Percentiles rank a stretch among this genome's conserved stretches.
These are phyloP conservation scores for Eumacrocentrus americanus DNA, from an alignment of 2,888 invertebrate species.

Conservation along the genomic window DNA sequence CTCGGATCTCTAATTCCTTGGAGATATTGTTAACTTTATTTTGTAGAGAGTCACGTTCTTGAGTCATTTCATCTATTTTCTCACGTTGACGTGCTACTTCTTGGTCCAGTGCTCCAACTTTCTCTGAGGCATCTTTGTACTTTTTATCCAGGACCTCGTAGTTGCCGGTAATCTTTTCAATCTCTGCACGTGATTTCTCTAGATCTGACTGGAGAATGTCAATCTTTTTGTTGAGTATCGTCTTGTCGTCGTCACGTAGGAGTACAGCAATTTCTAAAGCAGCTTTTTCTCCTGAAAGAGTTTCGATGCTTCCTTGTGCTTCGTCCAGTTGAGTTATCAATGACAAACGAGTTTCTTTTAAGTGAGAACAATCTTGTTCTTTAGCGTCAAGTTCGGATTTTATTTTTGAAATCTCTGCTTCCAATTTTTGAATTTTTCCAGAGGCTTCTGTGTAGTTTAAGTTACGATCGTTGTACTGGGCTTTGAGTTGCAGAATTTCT, in stretches of 20 bases:
- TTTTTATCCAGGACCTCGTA: constrained; percentile 25
- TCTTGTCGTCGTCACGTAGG: constrained; percentile 16
- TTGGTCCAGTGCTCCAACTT: background rate
- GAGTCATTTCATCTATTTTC: background rate
- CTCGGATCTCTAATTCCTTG: constrained; percentile 7
- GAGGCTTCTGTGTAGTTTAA: background rate
- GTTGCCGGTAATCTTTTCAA: constrained; percentile 22
- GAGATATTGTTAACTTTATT: constrained; percentile 5
- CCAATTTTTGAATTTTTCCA: background rate
- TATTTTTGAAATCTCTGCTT: background rate
- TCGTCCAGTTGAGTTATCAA: background rate
- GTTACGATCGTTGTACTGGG: background rate
- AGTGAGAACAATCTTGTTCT: constrained; percentile 5
- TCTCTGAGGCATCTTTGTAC: background rate
- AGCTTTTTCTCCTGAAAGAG: constrained; percentile 7
- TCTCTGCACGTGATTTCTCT: constrained; percentile 24
- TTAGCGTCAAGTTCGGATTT: background rate
- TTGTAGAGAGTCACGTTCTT: constrained; percentile 12
- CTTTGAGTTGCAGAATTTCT: constrained; percentile 9
- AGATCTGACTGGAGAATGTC: constrained; percentile 27
- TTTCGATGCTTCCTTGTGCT: background rate
- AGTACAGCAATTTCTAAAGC: constrained; percentile 19
- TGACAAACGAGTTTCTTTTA: constrained; percentile 11
- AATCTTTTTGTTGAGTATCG: constrained; percentile 24
- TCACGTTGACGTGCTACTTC: background rate